Conservation (phyloP, 2,888 invertebrate genomes). For the Brenthis ino region DNA sequence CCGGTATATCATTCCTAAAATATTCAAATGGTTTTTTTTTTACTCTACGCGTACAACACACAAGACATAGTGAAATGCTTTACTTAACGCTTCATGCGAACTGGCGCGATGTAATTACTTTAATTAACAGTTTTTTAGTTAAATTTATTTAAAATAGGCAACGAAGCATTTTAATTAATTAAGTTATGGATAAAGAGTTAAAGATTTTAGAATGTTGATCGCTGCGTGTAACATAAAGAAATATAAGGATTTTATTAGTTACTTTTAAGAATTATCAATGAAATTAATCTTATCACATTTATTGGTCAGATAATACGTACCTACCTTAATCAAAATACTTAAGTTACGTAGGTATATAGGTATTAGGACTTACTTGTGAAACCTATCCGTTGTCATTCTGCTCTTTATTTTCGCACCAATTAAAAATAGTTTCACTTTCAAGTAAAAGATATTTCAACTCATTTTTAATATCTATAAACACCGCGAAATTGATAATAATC, state of each 20-base stretch:
- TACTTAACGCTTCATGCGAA: slow-evolving; percentile 25
- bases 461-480: slow-evolving; percentile 64
- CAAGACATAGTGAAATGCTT: neutral
- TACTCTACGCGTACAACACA: neutral
- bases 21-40: slow-evolving; percentile 4
- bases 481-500: slow-evolving; percentile 67
- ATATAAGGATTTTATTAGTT: neutral
- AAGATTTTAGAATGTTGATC: neutral
- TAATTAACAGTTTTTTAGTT: slow-evolving; percentile 21
- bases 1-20: neutral
- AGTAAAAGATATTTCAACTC: slow-evolving; percentile 66
- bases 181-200: neutral
- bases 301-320: slow-evolving; percentile 41
- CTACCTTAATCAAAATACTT: slow-evolving; percentile 34
- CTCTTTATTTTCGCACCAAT: slow-evolving; percentile 24
- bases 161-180: slow-evolving; percentile 2
- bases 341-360: slow-evolving; percentile 25
- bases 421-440: slow-evolving; percentile 33
- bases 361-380: slow-evolving; percentile 81
- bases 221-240: neutral
- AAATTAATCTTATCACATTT: slow-evolving; percentile 55
- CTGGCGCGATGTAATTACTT: slow-evolving; percentile 31
- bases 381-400: slow-evolving; percentile 84
- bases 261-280: slow-evolving; percentile 28
- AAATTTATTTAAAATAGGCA: neutral